phyloP scores from a whole-genome alignment of 2,797 vertebrate species.

The Scolopax bukidnonensis region DNA sequence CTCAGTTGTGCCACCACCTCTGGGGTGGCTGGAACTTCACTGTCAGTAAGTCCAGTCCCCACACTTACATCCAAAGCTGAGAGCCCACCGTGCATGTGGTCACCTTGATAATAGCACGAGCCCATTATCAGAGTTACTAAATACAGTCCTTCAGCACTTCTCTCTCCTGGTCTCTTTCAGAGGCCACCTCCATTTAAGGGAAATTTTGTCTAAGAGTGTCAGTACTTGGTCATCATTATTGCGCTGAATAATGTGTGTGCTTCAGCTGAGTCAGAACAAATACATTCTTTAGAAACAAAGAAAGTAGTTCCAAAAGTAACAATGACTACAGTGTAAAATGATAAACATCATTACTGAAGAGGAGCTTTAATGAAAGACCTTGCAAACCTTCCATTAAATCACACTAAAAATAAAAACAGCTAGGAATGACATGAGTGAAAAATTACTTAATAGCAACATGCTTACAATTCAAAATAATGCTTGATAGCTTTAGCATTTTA shows the following conservation, averaged over 20 bases:
- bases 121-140: neutral
- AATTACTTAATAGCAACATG: neutral
- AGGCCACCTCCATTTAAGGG: neutral
- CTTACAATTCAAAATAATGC: neutral
- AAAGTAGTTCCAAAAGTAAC: conserved; percentile 11
- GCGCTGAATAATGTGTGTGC: neutral
- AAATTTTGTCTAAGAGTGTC: neutral
- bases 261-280: conserved; percentile 33
- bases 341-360: conserved; percentile 13
- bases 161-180: neutral
- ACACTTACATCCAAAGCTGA: neutral
- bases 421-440: neutral
- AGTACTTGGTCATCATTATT: neutral
- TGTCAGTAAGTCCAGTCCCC: neutral
- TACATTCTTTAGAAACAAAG: conserved; percentile 24
- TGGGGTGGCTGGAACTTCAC: neutral
- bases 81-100: fast-evolving
- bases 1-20: fast-evolving
- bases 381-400: neutral
- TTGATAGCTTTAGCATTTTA: neutral
- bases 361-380: neutral
- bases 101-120: neutral
- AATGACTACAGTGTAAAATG: neutral
- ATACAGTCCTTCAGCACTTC: neutral
- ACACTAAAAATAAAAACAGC: neutral